Conservation (phyloP, 1,140 invertebrate species). For the Drosophila pandora region DNA sequence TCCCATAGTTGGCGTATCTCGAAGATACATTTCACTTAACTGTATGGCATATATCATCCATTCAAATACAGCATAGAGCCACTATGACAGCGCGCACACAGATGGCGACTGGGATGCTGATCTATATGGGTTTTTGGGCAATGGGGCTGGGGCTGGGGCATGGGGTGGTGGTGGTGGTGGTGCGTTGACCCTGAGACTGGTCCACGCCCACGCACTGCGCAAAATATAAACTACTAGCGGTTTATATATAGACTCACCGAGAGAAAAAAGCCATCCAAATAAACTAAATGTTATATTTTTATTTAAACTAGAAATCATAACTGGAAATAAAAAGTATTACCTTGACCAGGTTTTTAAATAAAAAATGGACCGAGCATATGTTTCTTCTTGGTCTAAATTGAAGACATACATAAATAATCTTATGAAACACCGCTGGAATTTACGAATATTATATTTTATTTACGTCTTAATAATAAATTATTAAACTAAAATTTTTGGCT, state of each 20-base stretch:
- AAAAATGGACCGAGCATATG: neutral
- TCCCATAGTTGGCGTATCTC: conserved; percentile 48
- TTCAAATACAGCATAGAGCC: conserved; percentile 50
- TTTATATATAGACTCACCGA: conserved; percentile 44
- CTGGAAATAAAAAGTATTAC: neutral
- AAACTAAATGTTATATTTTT: conserved; percentile 9
- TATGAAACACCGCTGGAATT: no score
- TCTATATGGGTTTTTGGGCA: conserved; percentile 32
- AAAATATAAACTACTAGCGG: conserved; percentile 73
- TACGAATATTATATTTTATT: neutral
- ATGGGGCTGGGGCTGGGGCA: conserved; percentile 13
- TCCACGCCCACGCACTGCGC: conserved; percentile 66
- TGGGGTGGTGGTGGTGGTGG: conserved; percentile 31
- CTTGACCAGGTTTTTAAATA: conserved; percentile 14
- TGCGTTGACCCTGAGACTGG: conserved; percentile 74
- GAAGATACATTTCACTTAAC: conserved; percentile 77
- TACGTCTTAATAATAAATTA: neutral
- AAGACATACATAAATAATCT: neutral
- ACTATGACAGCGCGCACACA: conserved; percentile 59
- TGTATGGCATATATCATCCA: conserved; percentile 75
- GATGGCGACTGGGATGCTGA: conserved; percentile 17
- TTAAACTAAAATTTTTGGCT: neutral
- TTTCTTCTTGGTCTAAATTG: neutral
- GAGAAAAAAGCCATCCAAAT: conserved; percentile 14
- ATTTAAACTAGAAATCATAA: neutral